Evolutionary conservation across 2,797 vertebrate species (phyloP).

Genomic region (Nasua narica): DNA sequence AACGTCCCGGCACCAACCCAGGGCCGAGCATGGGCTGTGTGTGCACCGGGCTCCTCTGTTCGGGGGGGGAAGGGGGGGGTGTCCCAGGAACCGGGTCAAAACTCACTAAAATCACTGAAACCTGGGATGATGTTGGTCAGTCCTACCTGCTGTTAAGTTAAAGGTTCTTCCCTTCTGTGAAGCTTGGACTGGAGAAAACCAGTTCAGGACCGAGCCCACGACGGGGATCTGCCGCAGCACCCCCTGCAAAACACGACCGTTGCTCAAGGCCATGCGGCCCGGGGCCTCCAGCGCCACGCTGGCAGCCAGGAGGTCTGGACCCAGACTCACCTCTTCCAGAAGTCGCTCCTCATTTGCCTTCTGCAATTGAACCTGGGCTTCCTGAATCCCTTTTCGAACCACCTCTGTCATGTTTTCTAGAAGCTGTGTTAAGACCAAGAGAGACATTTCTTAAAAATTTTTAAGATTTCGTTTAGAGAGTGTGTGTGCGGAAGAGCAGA

Average conservation of each 20-base stretch:
- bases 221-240: conserved; percentile 95
- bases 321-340: conserved; percentile 90
- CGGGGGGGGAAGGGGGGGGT: rapidly evolving
- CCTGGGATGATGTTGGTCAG: rapidly evolving
- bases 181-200: conserved; percentile 95
- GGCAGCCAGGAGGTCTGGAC: rapidly evolving
- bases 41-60: rapidly evolving
- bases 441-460: neutral
- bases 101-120: neutral
- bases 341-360: conserved; percentile 94
- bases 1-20: too few species aligned
- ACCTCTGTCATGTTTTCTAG: conserved; percentile 99
- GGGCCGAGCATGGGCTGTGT: neutral
- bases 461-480: neutral
- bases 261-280: neutral
- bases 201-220: conserved; percentile 95
- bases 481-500: neutral
- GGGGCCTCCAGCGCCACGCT: neutral
- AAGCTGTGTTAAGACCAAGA: conserved; percentile 83
- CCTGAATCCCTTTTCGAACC: conserved; percentile 95
- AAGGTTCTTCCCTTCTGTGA: conserved; percentile 94
- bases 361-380: conserved; percentile 94
- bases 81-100: neutral
- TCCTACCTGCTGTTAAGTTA: conserved; percentile 94
- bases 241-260: conserved; percentile 85